Percentiles rank a stretch among this genome's conserved stretches.
Evolutionary conservation across 2,888 invertebrate species (phyloP).

Genomic region (Alloplasta piceator): DNA sequence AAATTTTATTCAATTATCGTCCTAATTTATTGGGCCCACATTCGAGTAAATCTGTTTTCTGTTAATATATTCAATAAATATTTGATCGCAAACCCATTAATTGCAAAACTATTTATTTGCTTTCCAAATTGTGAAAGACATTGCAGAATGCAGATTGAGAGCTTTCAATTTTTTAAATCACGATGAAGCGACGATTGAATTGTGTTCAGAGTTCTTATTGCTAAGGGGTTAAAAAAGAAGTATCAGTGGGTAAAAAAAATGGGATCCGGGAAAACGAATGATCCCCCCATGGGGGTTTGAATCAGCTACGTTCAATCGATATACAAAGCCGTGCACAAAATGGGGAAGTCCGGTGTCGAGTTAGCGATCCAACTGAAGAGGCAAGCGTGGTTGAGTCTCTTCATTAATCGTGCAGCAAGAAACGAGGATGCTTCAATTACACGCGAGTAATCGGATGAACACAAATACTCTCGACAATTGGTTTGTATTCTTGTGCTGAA

Average conservation of each 20-base stretch:
- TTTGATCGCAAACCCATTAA: no score
- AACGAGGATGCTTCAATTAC: constrained; percentile 23
- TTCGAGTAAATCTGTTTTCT: no score
- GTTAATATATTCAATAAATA: no score
- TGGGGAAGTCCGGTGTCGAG: constrained; percentile 58
- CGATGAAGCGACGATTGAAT: no score
- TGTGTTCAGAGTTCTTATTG: no score
- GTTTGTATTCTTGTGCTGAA: background rate
- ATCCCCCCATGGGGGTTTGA: constrained; percentile 38
- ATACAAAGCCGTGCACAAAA: constrained; percentile 64
- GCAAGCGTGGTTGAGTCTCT: constrained; percentile 67
- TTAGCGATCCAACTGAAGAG: constrained; percentile 12
- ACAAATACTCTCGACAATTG: background rate
- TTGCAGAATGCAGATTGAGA: no score
- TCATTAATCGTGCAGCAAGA: constrained; percentile 74
- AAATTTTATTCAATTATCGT: no score
- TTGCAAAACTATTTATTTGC: no score
- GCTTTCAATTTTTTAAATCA: no score
- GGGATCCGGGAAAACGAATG: background rate
- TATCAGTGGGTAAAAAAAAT: background rate
- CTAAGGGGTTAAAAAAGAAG: no score
- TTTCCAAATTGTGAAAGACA: no score
- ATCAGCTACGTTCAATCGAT: constrained; percentile 70
- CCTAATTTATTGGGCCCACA: no score
- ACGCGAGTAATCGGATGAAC: background rate